A percentile compares a stretch with the other conserved stretches of the same genome.
Evolutionary conservation across 2,888 invertebrate species (phyloP).

Genomic region (Elegia similella): DNA sequence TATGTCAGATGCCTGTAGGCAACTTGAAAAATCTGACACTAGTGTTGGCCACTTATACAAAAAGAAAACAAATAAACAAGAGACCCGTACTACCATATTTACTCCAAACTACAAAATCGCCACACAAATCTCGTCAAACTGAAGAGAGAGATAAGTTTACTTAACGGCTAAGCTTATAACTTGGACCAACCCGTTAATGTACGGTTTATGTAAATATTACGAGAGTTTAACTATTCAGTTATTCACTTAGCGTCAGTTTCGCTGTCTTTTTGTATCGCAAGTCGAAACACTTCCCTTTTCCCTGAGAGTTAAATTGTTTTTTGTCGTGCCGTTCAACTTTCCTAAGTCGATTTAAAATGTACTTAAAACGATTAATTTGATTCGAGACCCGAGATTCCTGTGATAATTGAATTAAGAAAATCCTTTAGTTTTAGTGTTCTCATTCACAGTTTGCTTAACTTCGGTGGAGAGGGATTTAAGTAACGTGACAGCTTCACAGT

Average conservation of each 20-base stretch:
- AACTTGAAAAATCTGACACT: too few species aligned
- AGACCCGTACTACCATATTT: too few species aligned
- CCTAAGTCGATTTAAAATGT: slow-evolving; percentile 57
- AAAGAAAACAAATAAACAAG: too few species aligned
- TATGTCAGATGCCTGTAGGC: too few species aligned
- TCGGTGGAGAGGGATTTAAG: background rate
- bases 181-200: slow-evolving; percentile 63
- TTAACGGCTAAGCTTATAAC: slow-evolving; percentile 39
- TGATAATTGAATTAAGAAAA: slow-evolving; percentile 47
- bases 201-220: slow-evolving; percentile 77
- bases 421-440: slow-evolving; percentile 21
- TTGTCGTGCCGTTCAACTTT: slow-evolving; percentile 48
- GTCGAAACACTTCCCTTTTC: slow-evolving; percentile 49
- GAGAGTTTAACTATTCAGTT: slow-evolving; percentile 80
- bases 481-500: background rate
- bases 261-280: slow-evolving; percentile 68
- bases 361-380: slow-evolving; percentile 56
- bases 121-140: too few species aligned
- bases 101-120: too few species aligned
- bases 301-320: slow-evolving; percentile 45
- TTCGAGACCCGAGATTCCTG: slow-evolving; percentile 43
- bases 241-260: slow-evolving; percentile 73
- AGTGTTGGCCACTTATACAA: too few species aligned
- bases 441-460: slow-evolving; percentile 4
- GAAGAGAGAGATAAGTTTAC: slow-evolving; percentile 5